Base-by-base conservation (phyloP, 2,888 invertebrate species). In the Diarsia brunnea region DNA sequence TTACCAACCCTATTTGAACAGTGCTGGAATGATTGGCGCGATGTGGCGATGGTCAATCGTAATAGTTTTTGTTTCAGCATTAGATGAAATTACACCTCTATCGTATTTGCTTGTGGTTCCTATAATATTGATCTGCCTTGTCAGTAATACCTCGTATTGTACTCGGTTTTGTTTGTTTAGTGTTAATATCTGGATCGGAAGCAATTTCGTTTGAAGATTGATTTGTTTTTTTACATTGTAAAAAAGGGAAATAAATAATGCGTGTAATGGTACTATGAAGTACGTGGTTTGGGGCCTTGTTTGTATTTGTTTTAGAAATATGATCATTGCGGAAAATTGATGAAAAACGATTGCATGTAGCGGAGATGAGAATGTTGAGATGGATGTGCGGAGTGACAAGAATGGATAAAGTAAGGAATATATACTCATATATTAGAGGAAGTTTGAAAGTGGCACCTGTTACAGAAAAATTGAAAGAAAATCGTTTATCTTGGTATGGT, bases 11-110 rank as follows among this genome's bases (percentile, higher is more conserved):
- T 87, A 77, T 43, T 63, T 12, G 66, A 75, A 89, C 85, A 77
- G 79, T 79, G 24, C 79, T 82, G 79, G 80, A 82, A 88, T 87
- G 84, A 87, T 89, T 78, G 79, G 81, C 73, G 68, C 79, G 67
- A 88, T 89, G 89, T 87, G 87, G 89, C 88, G 89, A 90, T 91
- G 88, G 87, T 76, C 89, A 91, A 89, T 90, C 86, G 89, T 78
- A 86, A 90, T 88, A 90, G 92, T 94, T 94, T 95, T 94, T 93
- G 89, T 87, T 91, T 89, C 73, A 89, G 88, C 88, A 90, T 92
- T 91, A 93, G 91, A 92, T 91, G 88, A 93, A 95, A 94, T 94
- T 93, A 92, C 91, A 91, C 91, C 87, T 90, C 83, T 75, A 81
- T 77, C 69, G 45, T 70, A 90, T 94, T 93, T 93, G 92, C 90